A percentile compares a stretch with the other conserved stretches of the same genome.
These are phyloP conservation scores for Papilio aristodemus DNA, from an alignment of 1,140 invertebrate genomes.

Conservation along the genomic window DNA sequence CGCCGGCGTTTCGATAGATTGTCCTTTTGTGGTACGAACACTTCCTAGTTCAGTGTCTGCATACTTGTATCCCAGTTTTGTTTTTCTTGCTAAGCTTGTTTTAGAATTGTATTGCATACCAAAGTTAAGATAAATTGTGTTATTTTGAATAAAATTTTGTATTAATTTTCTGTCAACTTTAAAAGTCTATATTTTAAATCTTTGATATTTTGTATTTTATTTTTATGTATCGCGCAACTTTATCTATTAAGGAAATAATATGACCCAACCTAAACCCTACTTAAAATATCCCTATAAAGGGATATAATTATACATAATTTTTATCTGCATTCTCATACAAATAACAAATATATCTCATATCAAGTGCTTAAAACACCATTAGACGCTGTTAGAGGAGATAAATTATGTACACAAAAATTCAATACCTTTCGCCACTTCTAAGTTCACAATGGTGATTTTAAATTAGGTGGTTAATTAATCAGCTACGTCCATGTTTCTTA, in stretches of 20 bases:
- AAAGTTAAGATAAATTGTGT: neutral
- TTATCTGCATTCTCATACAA: no score
- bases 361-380: neutral
- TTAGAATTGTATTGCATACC: neutral
- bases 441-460: slow-evolving; percentile 39
- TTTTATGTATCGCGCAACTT: no score
- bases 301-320: no score
- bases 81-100: neutral
- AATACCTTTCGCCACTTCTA: slow-evolving; percentile 33
- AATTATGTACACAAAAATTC: slow-evolving; percentile 33
- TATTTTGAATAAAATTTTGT: no score
- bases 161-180: no score
- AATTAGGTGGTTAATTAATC: slow-evolving; percentile 46
- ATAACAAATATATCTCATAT: neutral
- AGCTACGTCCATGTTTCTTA: slow-evolving; percentile 7
- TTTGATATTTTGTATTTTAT: no score
- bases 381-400: neutral
- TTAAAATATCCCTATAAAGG: no score
- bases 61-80: slow-evolving; percentile 1
- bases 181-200: no score
- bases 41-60: slow-evolving; percentile 20
- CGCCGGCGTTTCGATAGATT: slow-evolving; percentile 18
- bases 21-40: slow-evolving; percentile 22
- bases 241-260: no score
- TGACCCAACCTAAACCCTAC: no score